Conservation (phyloP, 2,888 invertebrate species). For the Parthenolecanium corni region DNA sequence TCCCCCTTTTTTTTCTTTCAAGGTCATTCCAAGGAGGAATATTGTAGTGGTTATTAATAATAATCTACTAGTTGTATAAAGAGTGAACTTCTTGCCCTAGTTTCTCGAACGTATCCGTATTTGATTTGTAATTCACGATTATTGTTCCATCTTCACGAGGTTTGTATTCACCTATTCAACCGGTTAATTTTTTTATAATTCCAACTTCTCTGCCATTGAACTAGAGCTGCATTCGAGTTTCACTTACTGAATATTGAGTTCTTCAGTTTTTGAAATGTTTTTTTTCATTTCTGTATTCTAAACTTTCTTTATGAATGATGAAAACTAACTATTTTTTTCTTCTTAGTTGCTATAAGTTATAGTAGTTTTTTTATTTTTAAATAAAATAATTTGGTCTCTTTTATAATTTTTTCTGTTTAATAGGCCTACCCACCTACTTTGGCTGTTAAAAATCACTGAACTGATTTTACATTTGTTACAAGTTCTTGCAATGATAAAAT, state of each 20-base stretch:
- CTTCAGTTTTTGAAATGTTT: not conserved
- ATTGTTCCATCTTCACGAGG: constrained; percentile 21
- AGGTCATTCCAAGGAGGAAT: constrained; percentile 22
- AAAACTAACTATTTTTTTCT: too few relatives aligned
- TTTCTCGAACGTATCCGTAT: constrained; percentile 27
- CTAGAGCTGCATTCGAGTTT: constrained; percentile 4
- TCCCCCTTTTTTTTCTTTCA: constrained; percentile 8
- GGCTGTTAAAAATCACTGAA: too few relatives aligned
- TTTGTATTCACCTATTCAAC: constrained; percentile 21
- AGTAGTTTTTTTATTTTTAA: too few relatives aligned
- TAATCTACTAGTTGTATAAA: constrained; percentile 11
- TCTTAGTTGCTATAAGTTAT: too few relatives aligned
- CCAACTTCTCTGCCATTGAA: not conserved
- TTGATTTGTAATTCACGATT: constrained; percentile 21
- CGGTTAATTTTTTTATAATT: constrained; percentile 22
- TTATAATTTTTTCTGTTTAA: too few relatives aligned
- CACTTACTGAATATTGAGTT: constrained; percentile 4
- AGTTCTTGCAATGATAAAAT: too few relatives aligned
- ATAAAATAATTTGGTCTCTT: too few relatives aligned
- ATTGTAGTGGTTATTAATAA: constrained; percentile 25
- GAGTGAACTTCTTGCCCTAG: constrained; percentile 27
- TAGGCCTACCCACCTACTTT: too few relatives aligned
- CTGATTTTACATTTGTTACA: too few relatives aligned
- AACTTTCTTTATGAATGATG: too few relatives aligned
- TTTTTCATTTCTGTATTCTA: too few relatives aligned